Conservation (phyloP, 2,888 invertebrate genomes). For the Caenorhabditis sulstoni region DNA sequence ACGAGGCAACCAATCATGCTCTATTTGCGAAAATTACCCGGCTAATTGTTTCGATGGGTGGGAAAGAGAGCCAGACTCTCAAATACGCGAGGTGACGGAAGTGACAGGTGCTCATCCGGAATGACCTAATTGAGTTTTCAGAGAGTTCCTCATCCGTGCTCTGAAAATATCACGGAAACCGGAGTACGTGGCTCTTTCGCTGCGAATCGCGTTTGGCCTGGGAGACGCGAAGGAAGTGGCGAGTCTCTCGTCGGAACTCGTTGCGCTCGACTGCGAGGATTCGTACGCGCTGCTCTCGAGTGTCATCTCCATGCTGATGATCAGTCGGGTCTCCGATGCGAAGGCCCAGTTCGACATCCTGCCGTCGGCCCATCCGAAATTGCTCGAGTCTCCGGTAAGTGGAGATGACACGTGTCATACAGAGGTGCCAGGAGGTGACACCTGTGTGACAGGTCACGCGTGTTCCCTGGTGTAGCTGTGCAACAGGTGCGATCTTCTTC, state of each 20-base stretch:
- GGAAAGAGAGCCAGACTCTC: constrained; percentile 35
- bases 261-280: constrained; percentile 59
- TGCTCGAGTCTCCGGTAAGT: constrained; percentile 75
- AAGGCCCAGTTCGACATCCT: constrained; percentile 91
- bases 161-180: constrained; percentile 61
- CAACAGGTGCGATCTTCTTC: not conserved
- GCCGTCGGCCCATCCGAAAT: constrained; percentile 86
- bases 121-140: too few species aligned
- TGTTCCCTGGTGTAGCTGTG: too few species aligned
- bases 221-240: constrained; percentile 60
- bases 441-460: too few species aligned
- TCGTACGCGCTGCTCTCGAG: constrained; percentile 47
- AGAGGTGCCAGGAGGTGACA: not conserved
- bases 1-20: constrained; percentile 48
- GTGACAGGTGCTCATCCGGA: not conserved
- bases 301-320: constrained; percentile 60
- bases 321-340: constrained; percentile 83
- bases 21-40: constrained; percentile 32
- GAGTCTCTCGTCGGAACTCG: constrained; percentile 55
- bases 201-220: constrained; percentile 58
- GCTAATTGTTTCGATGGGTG: constrained; percentile 37
- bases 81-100: constrained; percentile 36
- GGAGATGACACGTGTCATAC: too few species aligned
- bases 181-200: constrained; percentile 63
- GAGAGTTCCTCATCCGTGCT: constrained; percentile 70